A percentile compares a stretch with the other conserved stretches of the same genome.
Conservation (phyloP, 1,140 invertebrate species). For the Halyomorpha halys region DNA sequence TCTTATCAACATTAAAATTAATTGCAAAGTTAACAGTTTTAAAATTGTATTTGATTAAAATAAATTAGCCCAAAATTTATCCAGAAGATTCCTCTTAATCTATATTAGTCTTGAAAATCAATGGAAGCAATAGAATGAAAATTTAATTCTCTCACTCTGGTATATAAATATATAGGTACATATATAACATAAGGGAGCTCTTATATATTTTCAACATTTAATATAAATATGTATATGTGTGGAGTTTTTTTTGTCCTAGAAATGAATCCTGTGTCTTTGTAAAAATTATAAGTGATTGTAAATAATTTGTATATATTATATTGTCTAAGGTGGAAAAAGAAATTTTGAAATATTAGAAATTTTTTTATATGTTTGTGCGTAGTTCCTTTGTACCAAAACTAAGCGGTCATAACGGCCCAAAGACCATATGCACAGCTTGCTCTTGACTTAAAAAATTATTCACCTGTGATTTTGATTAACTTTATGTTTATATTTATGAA, state of each 20-base stretch:
- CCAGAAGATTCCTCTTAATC: too few species aligned
- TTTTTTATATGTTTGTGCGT: constrained; percentile 3
- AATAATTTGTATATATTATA: background rate
- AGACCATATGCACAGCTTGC: background rate
- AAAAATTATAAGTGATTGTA: constrained; percentile 2
- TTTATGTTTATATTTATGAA: background rate
- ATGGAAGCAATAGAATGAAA: too few species aligned
- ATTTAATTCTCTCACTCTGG: too few species aligned
- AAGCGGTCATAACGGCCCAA: background rate
- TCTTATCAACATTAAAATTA: too few species aligned
- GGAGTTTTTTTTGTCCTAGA: background rate
- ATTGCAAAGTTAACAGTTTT: too few species aligned
- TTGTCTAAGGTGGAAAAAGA: background rate
- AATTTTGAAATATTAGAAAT: background rate
- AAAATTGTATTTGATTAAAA: too few species aligned
- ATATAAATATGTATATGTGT: constrained; percentile 8
- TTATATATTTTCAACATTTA: constrained; percentile 7
- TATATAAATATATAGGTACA: background rate
- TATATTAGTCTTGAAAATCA: too few species aligned
- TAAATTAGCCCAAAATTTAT: too few species aligned
- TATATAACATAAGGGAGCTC: too few species aligned
- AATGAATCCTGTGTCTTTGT: too few species aligned
- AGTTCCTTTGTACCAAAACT: constrained; percentile 13
- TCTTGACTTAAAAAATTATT: background rate
- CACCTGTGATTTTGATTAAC: constrained; percentile 12